Conservation (phyloP, 2,888 invertebrate genomes). For the Caradrina kadenii region DNA sequence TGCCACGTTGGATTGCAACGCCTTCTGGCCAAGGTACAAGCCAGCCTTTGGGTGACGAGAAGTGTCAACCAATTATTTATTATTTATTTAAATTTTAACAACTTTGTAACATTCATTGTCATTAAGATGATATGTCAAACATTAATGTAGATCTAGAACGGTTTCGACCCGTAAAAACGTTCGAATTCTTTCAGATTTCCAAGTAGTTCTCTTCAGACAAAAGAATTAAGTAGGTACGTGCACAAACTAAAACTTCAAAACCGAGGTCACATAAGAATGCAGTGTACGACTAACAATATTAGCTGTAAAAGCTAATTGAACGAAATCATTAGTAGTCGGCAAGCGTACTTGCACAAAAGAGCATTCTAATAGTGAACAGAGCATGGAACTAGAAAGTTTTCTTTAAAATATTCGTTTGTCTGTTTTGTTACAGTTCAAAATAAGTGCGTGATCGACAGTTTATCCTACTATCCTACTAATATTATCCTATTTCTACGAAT, state of each 20-base stretch:
- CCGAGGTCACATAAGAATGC: constrained; percentile 49
- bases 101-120: too few species aligned
- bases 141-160: too few species aligned
- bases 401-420: constrained; percentile 26
- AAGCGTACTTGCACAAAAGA: constrained; percentile 49
- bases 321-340: constrained; percentile 45
- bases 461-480: too few species aligned
- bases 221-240: constrained; percentile 9
- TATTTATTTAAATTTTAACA: too few species aligned
- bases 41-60: too few species aligned
- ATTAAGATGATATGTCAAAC: too few species aligned
- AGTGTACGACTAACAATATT: constrained; percentile 6
- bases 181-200: too few species aligned
- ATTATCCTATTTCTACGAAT: too few species aligned
- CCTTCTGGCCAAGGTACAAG: too few species aligned
- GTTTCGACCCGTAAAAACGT: too few species aligned
- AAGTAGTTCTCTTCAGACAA: constrained; percentile 6
- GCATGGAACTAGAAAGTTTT: constrained; percentile 54
- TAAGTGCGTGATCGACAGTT: constrained; percentile 17
- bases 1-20: too few species aligned
- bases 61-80: too few species aligned
- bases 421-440: constrained; percentile 34
- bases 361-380: constrained; percentile 51
- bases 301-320: constrained; percentile 37
- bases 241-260: constrained; percentile 1